These are phyloP conservation scores for Rhynchonema sp. DNA, from an alignment of 2,888 invertebrate genomes.

Conservation along the genomic window DNA sequence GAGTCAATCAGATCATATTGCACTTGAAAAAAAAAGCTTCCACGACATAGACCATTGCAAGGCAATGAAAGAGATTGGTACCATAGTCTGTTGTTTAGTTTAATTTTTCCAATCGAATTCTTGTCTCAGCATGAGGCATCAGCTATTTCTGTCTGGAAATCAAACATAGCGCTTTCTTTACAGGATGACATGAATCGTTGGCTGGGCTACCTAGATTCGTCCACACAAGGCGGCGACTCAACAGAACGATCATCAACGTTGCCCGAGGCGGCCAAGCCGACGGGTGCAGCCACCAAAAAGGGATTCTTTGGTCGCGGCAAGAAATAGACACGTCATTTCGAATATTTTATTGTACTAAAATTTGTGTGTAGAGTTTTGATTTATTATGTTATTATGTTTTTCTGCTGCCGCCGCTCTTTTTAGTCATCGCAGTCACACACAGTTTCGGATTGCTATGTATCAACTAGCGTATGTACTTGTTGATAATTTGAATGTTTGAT, in stretches of 20 bases:
- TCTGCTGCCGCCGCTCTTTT: background rate
- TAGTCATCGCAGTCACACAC: too few species aligned
- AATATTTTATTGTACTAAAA: background rate
- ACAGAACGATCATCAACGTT: constrained; percentile 1
- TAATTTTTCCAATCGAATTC: too few species aligned
- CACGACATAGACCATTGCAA: background rate
- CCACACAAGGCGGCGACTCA: constrained; percentile 38
- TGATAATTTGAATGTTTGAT: background rate
- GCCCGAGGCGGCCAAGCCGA: constrained; percentile 10
- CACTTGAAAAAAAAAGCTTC: background rate
- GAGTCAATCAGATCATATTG: too few species aligned
- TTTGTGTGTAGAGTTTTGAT: background rate
- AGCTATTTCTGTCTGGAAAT: background rate
- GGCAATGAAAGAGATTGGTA: too few species aligned
- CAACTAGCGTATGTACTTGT: background rate
- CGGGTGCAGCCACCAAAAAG: constrained; percentile 55
- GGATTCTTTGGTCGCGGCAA: constrained; percentile 97
- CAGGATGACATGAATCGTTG: constrained; percentile 77
- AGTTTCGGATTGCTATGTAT: too few species aligned
- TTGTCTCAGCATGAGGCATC: too few species aligned
- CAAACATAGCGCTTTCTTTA: constrained; percentile 7
- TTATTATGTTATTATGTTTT: background rate
- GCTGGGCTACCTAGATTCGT: constrained; percentile 61
- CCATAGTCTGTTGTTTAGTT: too few species aligned
- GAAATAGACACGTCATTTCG: constrained; percentile 42